These are phyloP conservation scores for Hydrophis major DNA, from an alignment of 2,797 vertebrate species.

Conservation along the genomic window DNA sequence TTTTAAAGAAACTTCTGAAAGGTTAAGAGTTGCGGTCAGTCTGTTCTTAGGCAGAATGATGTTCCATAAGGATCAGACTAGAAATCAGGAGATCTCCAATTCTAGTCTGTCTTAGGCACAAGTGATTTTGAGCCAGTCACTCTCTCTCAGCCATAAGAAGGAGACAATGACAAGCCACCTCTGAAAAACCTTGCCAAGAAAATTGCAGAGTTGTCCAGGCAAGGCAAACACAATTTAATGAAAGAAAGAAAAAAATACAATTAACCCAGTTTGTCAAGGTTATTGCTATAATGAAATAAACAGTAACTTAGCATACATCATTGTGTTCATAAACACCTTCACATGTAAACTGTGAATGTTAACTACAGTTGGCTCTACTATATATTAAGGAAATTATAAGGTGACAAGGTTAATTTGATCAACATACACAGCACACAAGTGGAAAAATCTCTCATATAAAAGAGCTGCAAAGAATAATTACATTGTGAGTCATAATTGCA, in stretches of 20 bases:
- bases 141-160: not conserved
- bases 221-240: not conserved
- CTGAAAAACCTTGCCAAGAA: not conserved
- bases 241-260: not conserved
- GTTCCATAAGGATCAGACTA: not conserved
- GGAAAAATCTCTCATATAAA: conserved; percentile 3
- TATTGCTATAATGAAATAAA: not conserved
- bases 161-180: not conserved
- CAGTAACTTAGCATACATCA: not conserved
- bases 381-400: not conserved
- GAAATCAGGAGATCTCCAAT: not conserved
- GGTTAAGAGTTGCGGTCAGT: not conserved
- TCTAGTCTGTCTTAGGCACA: not conserved
- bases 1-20: not conserved
- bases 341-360: not conserved
- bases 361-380: not conserved
- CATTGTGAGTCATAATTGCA: conserved; percentile 55
- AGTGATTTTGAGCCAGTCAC: not conserved
- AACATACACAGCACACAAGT: not conserved
- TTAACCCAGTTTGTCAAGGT: not conserved
- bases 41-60: not conserved
- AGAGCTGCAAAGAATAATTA: conserved; percentile 51
- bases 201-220: not conserved
- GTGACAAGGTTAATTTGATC: not conserved
- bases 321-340: not conserved